Conservation (phyloP, 2,113 vertebrate genomes). For the Tychaedon coryphoeus region DNA sequence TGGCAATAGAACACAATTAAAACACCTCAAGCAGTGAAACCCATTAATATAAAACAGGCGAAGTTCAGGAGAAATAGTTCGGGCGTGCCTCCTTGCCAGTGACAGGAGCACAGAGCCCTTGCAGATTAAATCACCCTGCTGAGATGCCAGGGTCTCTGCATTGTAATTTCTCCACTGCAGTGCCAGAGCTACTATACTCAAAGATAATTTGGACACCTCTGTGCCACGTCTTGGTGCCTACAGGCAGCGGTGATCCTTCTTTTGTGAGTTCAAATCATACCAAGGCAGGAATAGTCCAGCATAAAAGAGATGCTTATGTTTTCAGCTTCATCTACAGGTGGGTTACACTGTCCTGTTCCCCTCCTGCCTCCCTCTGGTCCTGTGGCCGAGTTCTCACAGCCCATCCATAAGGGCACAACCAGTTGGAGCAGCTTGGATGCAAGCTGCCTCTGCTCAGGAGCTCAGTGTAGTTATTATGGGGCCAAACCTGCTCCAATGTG, state of each 20-base stretch:
- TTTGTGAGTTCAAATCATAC: not conserved
- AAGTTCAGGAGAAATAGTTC: not conserved
- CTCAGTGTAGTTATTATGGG: not conserved
- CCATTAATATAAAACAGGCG: slow-evolving; percentile 26
- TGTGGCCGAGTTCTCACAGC: fast-evolving
- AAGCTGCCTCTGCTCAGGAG: not conserved
- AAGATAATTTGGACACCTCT: not conserved
- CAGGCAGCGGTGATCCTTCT: not conserved
- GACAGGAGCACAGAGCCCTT: not conserved
- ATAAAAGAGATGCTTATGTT: not conserved
- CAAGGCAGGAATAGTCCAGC: not conserved
- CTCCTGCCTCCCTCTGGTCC: not conserved
- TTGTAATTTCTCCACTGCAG: not conserved
- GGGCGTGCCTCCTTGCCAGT: not conserved
- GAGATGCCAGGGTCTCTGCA: not conserved
- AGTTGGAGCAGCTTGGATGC: not conserved
- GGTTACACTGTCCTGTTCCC: not conserved
- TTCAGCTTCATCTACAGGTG: not conserved
- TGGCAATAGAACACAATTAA: slow-evolving; percentile 45
- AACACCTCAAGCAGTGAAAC: slow-evolving; percentile 46
- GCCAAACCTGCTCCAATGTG: not conserved
- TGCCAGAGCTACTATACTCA: fast-evolving
- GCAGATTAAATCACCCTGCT: not conserved
- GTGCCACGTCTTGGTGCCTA: not conserved
- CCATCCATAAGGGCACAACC: fast-evolving